A percentile compares a stretch with the other conserved stretches of the same genome.
Conservation (phyloP, 2,113 vertebrate species). For the Cranoglanis bouderius region DNA sequence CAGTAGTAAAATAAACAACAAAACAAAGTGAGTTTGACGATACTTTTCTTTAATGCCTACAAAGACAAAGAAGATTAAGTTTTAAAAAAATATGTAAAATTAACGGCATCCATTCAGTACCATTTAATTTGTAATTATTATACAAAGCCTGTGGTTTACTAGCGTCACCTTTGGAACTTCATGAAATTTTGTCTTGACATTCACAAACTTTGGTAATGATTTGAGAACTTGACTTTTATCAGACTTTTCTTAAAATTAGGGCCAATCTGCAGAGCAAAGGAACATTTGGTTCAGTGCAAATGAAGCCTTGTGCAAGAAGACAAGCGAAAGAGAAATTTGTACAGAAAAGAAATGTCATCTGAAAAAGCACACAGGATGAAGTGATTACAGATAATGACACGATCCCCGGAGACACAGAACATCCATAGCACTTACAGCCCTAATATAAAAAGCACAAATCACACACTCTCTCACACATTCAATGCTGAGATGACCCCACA, state of each 20-base stretch:
- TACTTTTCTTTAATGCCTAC: no score
- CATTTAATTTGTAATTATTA: not conserved
- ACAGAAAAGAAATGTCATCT: conserved; percentile 9
- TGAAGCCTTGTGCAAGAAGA: not conserved
- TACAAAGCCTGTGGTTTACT: not conserved
- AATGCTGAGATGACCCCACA: conserved; percentile 62
- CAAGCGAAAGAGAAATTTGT: not conserved
- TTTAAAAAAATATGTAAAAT: no score
- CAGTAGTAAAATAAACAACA: no score
- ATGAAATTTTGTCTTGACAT: not conserved
- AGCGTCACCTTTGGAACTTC: not conserved
- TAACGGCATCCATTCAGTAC: no score
- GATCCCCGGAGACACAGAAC: conserved; percentile 1
- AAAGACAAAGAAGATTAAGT: no score
- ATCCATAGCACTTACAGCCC: not conserved
- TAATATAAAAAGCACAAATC: not conserved
- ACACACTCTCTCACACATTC: conserved; percentile 5
- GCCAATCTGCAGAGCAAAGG: not conserved
- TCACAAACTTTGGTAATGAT: not conserved
- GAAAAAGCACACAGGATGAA: not conserved
- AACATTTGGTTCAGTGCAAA: conserved; percentile 9
- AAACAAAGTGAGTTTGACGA: no score
- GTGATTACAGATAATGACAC: conserved; percentile 13
- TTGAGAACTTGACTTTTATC: not conserved
- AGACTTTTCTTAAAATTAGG: not conserved